Evolutionary conservation across 2,888 invertebrate genomes (phyloP), one percentile per base, ranked within the genome.

Genomic region (Stictocephala bisonia): DNA sequence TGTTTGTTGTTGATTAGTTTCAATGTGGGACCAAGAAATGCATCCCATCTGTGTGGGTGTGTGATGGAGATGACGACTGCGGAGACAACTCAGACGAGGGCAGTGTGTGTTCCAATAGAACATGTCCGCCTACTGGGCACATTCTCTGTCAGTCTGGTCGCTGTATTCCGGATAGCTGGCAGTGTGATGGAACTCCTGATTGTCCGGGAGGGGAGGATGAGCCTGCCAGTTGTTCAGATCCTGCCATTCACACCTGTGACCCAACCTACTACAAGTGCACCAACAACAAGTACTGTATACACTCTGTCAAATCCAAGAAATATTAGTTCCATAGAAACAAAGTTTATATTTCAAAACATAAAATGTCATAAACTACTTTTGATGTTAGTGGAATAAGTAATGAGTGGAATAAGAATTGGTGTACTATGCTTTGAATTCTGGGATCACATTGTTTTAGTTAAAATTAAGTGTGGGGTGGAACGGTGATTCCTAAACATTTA

Each of bases 161-260:
- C 75, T 94, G 94, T 84, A 91, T 94, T 82, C 92, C 93, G 24
- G 86, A 86, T 24, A 91, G 92, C 75, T 94, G 94, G 93, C 89
- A 90, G 66, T 94, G 94, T 83, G 94, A 94, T 85, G 89, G 87
- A 18, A 92, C 92, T 82, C 86, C 88, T 73, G 94, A 94, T 84
- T 94, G 94, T 83, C 86, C 88, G 0, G 90, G 92, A 82, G 92
- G 91, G 3, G 92, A 93, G 71, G 97, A 97, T 84, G 96, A 96
- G 82, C 88, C 89, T 0, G 76, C 84, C 26, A 84, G 85, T 0
- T 90, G 89, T 79, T 86, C 86, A 77, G 85, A 86, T 72, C 86
- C 88, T 13, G 86, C 87, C 75, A 85, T 86, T 77, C 86, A 87
- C 83, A 88, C 88, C 1, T 95, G 95, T 85, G 92, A 93, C 78